Evolutionary conservation across 2,797 vertebrate genomes (phyloP), one percentile per base, ranked within the genome.

Genomic region (Sebastes hopkinsi): DNA sequence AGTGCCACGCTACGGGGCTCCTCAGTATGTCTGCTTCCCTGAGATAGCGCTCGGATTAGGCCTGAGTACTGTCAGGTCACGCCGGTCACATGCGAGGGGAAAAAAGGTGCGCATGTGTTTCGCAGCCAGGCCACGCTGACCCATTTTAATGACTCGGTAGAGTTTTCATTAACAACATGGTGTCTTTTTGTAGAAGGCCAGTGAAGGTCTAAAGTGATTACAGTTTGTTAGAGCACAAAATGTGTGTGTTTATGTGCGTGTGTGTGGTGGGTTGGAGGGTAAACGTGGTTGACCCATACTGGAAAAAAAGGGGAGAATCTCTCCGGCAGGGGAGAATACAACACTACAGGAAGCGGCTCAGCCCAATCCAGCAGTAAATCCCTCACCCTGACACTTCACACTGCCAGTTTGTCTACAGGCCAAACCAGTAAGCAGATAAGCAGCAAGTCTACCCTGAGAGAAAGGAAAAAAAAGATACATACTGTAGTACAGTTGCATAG

Each of bases 11-110:
- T 89, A 89, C 69, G 20, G 80, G 84, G 88, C 80, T 79, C 61
- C 87, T 75, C 87, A 82, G 79, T 88, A 80, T 77, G 87, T 83
- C 90, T 94, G 88, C 79, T 86, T 90, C 70, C 65, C 72, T 25
- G 84, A 91, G 89, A 92, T 92, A 92, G 88, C 66, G 27, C 80
- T 61, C 13, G 85, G 91, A 93, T 94, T 93, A 94, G 83, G 80
- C 80, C 67, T 29, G 80, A 80, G 73, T 46, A 68, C 83, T 76
- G 82, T 82, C 86, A 70, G 89, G 89, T 93, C 83, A 91, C 30
- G 61, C 87, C 84, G 75, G 80, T 80, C 87, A 88, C 89, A 84
- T 84, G 64, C 12, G 12, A 74, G 77, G 32, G 18, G 18, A 30
- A 54, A 80, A 69, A 80, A 64, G 69, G 60, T 74, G 78, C 61